Evolutionary conservation across 2,888 invertebrate genomes (phyloP), one percentile per base, ranked within the genome.

Genomic region (Chymomyza amoena): DNA sequence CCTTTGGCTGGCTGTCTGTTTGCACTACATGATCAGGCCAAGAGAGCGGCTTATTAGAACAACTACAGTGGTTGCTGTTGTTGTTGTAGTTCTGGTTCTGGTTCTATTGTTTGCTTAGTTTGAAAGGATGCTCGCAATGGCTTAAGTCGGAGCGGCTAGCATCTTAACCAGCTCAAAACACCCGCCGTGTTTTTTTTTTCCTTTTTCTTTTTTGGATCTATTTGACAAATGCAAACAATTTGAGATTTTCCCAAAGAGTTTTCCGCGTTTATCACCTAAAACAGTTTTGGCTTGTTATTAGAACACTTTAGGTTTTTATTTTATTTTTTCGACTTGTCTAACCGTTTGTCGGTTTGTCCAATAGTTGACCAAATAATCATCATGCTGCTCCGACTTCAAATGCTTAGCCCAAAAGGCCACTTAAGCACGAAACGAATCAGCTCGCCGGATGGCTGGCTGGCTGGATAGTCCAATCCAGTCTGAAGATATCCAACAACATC

Each of bases 151-250:
- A n/a, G n/a, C n/a, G 61, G 16, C 25, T 61, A 45, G 54, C 56
- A 36, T 54, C 52, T 50, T 65, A 65, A 65, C 56, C 45, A 64
- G 64, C 39, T 45, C 39, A 45, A 45, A 45, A 45, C 39, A 13
- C 39, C 39, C 39, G 39, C 39, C 39, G 39, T 45, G 39, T 45
- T 45, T 13, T 45, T 57, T 57, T 52, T 20, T 64, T 36, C 39
- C n/a, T 64, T 18, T 57, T 57, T 10, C 32, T 59, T 28, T 59
- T 28, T 15, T 59, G 32, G 6, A 59, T 59, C 75, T 88, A 75
- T 88, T 85, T 85, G 87, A 88, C 88, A 88, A 85, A 88, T 84
- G 84, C 84, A 85, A 85, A 88, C 88, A 85, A 73, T 84, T 88
- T 87, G 64, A 50, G 61, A 36, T 51, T 68, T 67, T 66, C 59